Percentiles rank a stretch among this genome's conserved stretches.
Conservation (phyloP, 2,113 vertebrate genomes). For the Bufo gargarizans region DNA sequence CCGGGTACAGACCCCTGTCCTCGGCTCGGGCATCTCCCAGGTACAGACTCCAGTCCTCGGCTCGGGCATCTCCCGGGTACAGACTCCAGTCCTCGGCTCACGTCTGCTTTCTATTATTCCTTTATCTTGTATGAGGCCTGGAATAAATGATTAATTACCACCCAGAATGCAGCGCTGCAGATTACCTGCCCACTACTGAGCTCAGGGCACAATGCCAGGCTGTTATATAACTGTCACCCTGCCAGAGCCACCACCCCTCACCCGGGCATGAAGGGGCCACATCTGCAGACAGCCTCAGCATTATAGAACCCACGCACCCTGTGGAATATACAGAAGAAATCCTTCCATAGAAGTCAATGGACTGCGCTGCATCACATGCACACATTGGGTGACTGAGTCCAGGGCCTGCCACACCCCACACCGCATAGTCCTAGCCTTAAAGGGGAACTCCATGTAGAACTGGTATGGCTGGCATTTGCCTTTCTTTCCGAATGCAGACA, state of each 20-base stretch:
- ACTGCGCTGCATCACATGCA: too few species aligned
- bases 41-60: too few species aligned
- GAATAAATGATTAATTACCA: constrained; percentile 3
- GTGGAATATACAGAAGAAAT: too few species aligned
- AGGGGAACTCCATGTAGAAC: neutral
- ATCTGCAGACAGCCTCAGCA: neutral
- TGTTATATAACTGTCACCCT: neutral
- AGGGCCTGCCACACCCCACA: neutral
- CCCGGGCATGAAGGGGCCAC: neutral
- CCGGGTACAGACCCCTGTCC: too few species aligned
- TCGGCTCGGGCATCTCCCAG: too few species aligned
- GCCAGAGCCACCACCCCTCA: neutral
- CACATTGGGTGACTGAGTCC: neutral
- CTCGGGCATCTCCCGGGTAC: neutral
- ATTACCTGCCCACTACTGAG: neutral
- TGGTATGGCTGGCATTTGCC: neutral
- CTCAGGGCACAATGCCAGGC: neutral
- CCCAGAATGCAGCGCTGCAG: neutral
- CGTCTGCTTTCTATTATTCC: neutral
- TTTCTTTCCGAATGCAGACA: neutral
- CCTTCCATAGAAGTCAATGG: too few species aligned
- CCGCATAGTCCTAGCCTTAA: neutral
- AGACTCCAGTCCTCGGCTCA: neutral
- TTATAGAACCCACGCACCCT: too few species aligned
- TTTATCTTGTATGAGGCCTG: neutral